These are phyloP conservation scores for Sorex maritimensis DNA, from an alignment of 2,797 vertebrate genomes.

Conservation along the genomic window DNA sequence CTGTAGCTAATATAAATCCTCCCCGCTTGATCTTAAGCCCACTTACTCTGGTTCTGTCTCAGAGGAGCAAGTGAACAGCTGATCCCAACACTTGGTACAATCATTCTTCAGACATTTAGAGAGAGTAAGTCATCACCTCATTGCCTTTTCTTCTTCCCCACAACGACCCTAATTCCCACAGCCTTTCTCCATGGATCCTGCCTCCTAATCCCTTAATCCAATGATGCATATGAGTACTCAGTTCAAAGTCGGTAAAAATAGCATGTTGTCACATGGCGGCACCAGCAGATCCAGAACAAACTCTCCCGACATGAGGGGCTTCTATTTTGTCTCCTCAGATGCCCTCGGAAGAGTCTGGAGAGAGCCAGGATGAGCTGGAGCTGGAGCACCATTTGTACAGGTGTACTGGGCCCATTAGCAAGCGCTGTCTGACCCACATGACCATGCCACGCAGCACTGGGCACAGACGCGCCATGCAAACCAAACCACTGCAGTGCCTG, in stretches of 20 bases:
- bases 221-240: conserved; percentile 47
- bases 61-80: conserved; percentile 71
- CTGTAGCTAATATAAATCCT: conserved; percentile 77
- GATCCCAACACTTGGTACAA: conserved; percentile 59
- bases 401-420: background rate
- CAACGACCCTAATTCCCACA: conserved; percentile 47
- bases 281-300: background rate
- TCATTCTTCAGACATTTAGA: conserved; percentile 73
- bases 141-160: conserved; percentile 61
- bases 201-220: conserved; percentile 80
- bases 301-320: background rate
- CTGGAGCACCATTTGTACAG: background rate
- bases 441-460: background rate
- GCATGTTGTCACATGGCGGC: background rate
- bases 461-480: background rate
- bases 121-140: conserved; percentile 63
- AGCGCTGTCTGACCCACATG: background rate
- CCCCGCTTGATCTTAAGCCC: conserved; percentile 81
- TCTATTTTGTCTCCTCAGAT: background rate
- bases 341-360: background rate
- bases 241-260: conserved; percentile 70
- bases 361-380: too few relatives aligned
- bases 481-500: background rate
- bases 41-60: conserved; percentile 63
- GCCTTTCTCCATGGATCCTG: conserved; percentile 75